phyloP scores from a whole-genome alignment of 2,113 vertebrate genomes.

The Phoxinus phoxinus region DNA sequence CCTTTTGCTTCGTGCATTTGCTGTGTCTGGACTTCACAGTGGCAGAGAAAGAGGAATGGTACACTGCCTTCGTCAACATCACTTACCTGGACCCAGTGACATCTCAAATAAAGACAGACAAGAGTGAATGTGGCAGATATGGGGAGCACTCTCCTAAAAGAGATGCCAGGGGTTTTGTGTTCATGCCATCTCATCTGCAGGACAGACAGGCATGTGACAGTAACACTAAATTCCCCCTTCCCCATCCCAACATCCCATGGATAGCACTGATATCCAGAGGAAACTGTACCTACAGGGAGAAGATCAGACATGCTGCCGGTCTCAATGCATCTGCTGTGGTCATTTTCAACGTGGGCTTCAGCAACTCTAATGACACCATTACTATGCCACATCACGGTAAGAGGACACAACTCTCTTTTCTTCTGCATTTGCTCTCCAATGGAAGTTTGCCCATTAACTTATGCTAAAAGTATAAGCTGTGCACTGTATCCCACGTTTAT shows the following conservation, averaged over 20 bases:
- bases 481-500: background rate
- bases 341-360: conserved; percentile 90
- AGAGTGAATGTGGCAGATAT: conserved; percentile 94
- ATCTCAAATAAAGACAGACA: conserved; percentile 84
- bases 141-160: conserved; percentile 95
- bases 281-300: conserved; percentile 91
- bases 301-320: conserved; percentile 86
- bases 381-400: conserved; percentile 95
- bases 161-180: conserved; percentile 88
- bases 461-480: background rate
- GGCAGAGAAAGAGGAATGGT: conserved; percentile 99
- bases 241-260: conserved; percentile 79
- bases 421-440: background rate
- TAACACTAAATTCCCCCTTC: conserved; percentile 79
- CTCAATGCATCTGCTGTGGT: conserved; percentile 94
- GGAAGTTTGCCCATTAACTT: background rate
- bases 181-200: conserved; percentile 76
- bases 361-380: conserved; percentile 89
- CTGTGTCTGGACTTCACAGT: conserved; percentile 96
- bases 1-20: conserved; percentile 95
- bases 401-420: conserved; percentile 46
- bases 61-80: conserved; percentile 98
- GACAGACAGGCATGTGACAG: conserved; percentile 90
- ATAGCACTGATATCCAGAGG: conserved; percentile 91
- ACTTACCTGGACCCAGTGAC: conserved; percentile 87